Evolutionary conservation across 1,140 invertebrate species (phyloP).

Genomic region (Leguminivora glycinivorella): DNA sequence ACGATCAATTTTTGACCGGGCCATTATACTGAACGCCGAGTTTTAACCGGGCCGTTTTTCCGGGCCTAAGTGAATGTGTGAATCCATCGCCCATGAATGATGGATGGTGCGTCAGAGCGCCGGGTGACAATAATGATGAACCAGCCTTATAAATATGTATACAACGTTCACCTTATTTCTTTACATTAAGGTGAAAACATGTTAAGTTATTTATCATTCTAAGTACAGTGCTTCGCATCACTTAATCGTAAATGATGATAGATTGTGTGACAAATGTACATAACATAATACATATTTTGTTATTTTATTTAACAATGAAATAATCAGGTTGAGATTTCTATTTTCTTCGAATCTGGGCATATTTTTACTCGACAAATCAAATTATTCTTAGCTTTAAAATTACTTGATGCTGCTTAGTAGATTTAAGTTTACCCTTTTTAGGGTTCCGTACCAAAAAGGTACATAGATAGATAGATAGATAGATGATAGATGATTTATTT

Average conservation of each 20-base stretch:
- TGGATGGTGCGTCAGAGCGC: not conserved
- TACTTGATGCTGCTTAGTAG: too few species aligned
- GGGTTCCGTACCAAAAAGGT: too few species aligned
- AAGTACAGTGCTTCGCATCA: not conserved
- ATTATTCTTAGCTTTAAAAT: too few species aligned
- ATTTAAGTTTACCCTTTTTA: too few species aligned
- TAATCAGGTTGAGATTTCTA: too few species aligned
- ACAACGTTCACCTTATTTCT: not conserved
- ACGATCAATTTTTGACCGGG: not conserved
- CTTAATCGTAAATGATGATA: not conserved
- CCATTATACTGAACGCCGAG: conserved; percentile 21
- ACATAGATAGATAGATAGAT: too few species aligned
- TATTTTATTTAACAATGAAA: too few species aligned
- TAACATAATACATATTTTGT: too few species aligned
- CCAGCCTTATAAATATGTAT: not conserved
- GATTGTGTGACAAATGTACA: too few species aligned
- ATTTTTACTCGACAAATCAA: too few species aligned
- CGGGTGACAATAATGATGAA: not conserved
- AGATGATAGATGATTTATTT: too few species aligned
- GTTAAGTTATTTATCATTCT: not conserved
- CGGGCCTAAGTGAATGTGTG: conserved; percentile 4
- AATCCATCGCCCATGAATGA: conserved; percentile 45
- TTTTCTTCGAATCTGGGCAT: too few species aligned
- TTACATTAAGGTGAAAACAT: not conserved
- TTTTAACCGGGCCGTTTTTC: conserved; percentile 46